Conservation (phyloP, 2,113 vertebrate genomes). For the Bucco capensis region DNA sequence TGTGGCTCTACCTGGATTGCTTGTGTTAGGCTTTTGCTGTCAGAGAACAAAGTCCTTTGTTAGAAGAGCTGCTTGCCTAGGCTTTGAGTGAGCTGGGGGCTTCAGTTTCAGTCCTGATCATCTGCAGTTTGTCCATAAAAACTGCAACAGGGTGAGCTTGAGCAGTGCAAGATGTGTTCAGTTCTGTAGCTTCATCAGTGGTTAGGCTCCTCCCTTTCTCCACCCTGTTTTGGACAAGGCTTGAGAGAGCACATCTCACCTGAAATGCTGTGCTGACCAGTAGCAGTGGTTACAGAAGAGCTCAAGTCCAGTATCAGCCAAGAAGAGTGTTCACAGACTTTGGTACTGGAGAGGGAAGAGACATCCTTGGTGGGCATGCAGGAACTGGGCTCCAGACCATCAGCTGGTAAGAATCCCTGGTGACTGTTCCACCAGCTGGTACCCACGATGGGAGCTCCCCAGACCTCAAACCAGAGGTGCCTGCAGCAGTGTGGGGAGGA, state of each 20-base stretch:
- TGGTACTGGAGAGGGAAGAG: neutral
- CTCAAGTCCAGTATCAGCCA: neutral
- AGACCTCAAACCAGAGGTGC: neutral
- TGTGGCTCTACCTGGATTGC: neutral
- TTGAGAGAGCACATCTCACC: neutral
- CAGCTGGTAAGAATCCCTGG: neutral
- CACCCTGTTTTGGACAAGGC: neutral
- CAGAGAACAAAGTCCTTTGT: neutral
- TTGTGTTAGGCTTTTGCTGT: neutral
- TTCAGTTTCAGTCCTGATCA: neutral
- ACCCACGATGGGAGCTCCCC: neutral
- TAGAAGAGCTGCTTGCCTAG: neutral
- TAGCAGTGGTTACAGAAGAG: neutral
- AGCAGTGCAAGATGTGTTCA: neutral
- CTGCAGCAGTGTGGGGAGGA: neutral
- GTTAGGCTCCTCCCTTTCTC: neutral
- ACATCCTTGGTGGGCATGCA: neutral
- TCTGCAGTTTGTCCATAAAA: neutral
- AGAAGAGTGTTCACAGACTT: neutral
- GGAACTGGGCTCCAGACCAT: neutral
- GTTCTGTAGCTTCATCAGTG: neutral
- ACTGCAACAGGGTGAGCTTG: neutral
- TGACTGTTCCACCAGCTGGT: neutral
- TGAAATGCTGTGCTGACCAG: neutral
- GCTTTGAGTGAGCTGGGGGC: neutral